These are phyloP conservation scores for Meganola albula DNA, from an alignment of 2,888 invertebrate genomes.

Conservation along the genomic window DNA sequence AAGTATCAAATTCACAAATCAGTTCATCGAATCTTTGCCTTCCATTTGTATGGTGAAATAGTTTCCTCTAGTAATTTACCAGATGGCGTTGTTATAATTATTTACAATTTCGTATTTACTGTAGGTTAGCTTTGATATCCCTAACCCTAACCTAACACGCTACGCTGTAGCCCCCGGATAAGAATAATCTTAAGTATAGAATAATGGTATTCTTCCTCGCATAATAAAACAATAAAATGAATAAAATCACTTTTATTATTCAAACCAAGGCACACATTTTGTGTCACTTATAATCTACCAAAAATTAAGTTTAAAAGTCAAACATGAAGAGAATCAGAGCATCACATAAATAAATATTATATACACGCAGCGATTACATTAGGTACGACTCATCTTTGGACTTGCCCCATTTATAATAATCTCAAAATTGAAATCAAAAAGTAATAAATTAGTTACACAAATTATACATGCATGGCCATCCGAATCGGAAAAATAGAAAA, in stretches of 20 bases:
- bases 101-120: too few species aligned
- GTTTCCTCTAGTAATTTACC: too few species aligned
- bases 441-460: slow-evolving; percentile 11
- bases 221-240: slow-evolving; percentile 22
- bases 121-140: too few species aligned
- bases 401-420: slow-evolving; percentile 33
- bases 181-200: too few species aligned
- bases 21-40: too few species aligned
- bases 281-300: slow-evolving; percentile 34
- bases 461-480: too few species aligned
- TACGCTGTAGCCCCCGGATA: too few species aligned
- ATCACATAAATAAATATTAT: slow-evolving; percentile 56
- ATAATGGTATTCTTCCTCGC: too few species aligned
- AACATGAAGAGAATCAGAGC: slow-evolving; percentile 24
- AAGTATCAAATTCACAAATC: too few species aligned
- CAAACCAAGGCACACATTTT: slow-evolving; percentile 40
- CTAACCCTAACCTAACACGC: too few species aligned
- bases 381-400: slow-evolving; percentile 61
- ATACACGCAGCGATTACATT: slow-evolving; percentile 49
- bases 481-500: slow-evolving; percentile 7
- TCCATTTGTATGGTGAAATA: too few species aligned
- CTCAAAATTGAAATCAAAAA: not conserved
- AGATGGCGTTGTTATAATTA: too few species aligned
- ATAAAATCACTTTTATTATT: slow-evolving; percentile 41
- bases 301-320: slow-evolving; percentile 30